Conservation (phyloP, 2,113 vertebrate species). For the Smithornis capensis region DNA sequence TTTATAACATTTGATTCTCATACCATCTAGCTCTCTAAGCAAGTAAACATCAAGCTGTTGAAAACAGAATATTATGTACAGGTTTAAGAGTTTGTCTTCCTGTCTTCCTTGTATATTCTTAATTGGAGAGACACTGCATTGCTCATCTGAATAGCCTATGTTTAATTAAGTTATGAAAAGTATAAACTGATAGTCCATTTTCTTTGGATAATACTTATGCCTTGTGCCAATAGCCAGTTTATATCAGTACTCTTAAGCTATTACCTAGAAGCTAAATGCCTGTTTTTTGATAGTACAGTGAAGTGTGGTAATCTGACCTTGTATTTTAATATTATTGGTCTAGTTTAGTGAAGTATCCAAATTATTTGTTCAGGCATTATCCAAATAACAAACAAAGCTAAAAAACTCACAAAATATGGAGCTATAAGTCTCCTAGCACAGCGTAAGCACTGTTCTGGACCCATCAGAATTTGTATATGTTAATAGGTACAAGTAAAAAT, state of each 20-base stretch:
- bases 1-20: neutral
- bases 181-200: neutral
- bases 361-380: neutral
- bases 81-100: neutral
- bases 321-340: neutral
- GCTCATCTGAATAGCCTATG: neutral
- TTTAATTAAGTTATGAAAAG: neutral
- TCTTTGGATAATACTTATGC: neutral
- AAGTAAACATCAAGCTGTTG: neutral
- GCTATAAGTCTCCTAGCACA: neutral
- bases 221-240: neutral
- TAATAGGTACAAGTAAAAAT: neutral
- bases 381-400: neutral
- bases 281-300: neutral
- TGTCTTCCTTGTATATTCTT: neutral
- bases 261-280: neutral
- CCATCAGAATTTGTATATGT: neutral
- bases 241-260: neutral
- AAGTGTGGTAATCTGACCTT: neutral
- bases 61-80: neutral
- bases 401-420: neutral
- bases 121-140: neutral
- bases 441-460: neutral
- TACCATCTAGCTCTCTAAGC: neutral
- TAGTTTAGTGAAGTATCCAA: neutral